phyloP scores from a whole-genome alignment of 2,113 vertebrate genomes.

The Phylloscopus whistleri region DNA sequence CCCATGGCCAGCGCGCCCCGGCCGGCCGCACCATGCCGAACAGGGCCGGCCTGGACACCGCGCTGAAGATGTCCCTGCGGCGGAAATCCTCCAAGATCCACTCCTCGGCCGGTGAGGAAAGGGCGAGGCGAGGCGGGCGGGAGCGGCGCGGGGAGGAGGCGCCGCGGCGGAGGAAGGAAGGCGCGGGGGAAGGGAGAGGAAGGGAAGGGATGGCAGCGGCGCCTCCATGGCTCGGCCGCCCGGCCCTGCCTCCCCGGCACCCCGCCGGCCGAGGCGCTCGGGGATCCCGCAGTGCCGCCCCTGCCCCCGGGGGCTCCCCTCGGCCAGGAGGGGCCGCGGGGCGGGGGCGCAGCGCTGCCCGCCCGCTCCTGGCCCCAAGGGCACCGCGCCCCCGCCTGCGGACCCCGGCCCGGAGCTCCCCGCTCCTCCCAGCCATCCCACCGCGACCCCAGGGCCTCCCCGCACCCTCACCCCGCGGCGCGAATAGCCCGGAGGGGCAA shows the following conservation, averaged over 20 bases:
- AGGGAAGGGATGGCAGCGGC: not conserved
- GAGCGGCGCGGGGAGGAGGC: not conserved
- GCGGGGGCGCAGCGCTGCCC: not conserved
- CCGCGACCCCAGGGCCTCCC: fast-evolving
- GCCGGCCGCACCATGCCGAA: not conserved
- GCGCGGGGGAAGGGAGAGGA: not conserved
- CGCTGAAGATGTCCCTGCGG: slow-evolving; percentile 50
- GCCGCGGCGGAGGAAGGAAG: not conserved
- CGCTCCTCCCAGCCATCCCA: not conserved
- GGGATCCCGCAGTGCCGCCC: not conserved
- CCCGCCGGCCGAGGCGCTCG: not conserved
- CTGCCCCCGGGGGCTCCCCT: not conserved
- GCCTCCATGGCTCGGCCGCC: not conserved
- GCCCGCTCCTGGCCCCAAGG: not conserved
- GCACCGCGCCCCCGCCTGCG: not conserved
- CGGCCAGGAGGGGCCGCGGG: not conserved
- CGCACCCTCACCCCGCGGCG: not conserved
- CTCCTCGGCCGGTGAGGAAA: slow-evolving; percentile 35
- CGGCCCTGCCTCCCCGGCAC: not conserved
- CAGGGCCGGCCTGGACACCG: slow-evolving; percentile 12
- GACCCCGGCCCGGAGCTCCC: not conserved
- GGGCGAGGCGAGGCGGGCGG: not conserved
- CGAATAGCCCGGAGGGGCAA: no score
- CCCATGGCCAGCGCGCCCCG: not conserved
- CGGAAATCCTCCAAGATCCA: slow-evolving; percentile 54